Base-by-base conservation (phyloP, 2,797 vertebrate genomes). In the Liparis tanakae region DNA sequence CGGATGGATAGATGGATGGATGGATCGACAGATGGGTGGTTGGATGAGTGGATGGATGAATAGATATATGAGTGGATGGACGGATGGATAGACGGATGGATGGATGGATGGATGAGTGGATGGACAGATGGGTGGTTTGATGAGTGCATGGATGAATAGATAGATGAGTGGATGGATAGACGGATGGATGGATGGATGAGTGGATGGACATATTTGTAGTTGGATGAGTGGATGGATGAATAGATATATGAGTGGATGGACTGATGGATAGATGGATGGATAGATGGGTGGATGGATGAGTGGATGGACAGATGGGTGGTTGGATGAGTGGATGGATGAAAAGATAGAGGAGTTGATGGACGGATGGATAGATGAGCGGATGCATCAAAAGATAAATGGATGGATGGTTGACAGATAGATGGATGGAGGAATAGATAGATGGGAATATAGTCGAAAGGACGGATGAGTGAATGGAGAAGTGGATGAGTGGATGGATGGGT, bases 231-330 rank as follows among this genome's bases (percentile, higher is more conserved):
- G 6, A 1, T 46, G 44, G 2, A 3, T 18, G 17, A 17, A 2
- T 46, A 22, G 41, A 70, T n/a, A n/a, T n/a, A n/a, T n/a, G n/a
- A n/a, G n/a, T 18, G 39, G 39, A 41, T 12, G 39, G 4, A 41
- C 14, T 5, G 12, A 12, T 12, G 1, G 41, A 43, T 43, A 4
- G 3, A 4, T 14, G 13, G 46, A n/a, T 43, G 25, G 25, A 30
- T 4, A 36, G 43, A 20, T 50, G 48, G 58, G 33, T 72, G 74
- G 72, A 43, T 68, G 25, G 17, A 75, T 70, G 75, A 74, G 58
- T n/a, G 25, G 66, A 61, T 13, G 58, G n/a, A n/a, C n/a, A n/a
- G 17, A 75, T 70, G 75, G 72, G 58, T n/a, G 25, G 66, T 58
- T 13, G 58, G n/a, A 10, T 20, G 20, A n/a, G 30, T 13, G 50